Evolutionary conservation across 1,140 invertebrate species (phyloP).

Genomic region (Plectus sambesii): DNA sequence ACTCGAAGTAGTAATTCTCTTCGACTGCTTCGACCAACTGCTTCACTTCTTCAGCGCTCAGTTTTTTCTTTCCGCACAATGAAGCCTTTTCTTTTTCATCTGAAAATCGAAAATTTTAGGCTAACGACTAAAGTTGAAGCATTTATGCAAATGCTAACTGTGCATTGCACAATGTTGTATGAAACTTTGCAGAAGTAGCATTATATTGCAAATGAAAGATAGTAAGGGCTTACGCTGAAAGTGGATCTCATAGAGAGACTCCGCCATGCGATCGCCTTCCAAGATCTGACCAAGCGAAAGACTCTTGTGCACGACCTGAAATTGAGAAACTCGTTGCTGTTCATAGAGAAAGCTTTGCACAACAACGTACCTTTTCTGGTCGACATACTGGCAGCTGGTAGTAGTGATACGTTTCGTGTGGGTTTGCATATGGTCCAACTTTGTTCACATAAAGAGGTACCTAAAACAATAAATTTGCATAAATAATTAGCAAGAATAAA

Average conservation of each 20-base stretch:
- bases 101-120: too few species aligned
- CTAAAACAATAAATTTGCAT: constrained; percentile 21
- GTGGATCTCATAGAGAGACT: constrained; percentile 50
- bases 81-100: constrained; percentile 44
- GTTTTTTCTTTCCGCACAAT: constrained; percentile 47
- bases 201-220: background rate
- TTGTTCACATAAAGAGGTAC: constrained; percentile 53
- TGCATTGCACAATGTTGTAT: background rate
- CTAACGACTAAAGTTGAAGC: too few species aligned
- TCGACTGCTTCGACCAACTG: constrained; percentile 50
- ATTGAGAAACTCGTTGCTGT: constrained; percentile 16
- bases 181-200: background rate
- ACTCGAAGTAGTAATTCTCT: constrained; percentile 55
- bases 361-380: constrained; percentile 49
- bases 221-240: constrained; percentile 47
- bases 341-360: constrained; percentile 3
- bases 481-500: background rate
- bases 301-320: constrained; percentile 52
- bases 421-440: constrained; percentile 55
- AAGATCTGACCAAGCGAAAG: constrained; percentile 52
- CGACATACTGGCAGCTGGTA: constrained; percentile 52
- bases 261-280: constrained; percentile 53
- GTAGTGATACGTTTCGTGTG: constrained; percentile 55
- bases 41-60: constrained; percentile 47
- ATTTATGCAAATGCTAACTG: background rate